Percentiles rank a stretch among this genome's conserved stretches.
phyloP scores from a whole-genome alignment of 2,888 invertebrate species.

The Crocallis elinguaria region DNA sequence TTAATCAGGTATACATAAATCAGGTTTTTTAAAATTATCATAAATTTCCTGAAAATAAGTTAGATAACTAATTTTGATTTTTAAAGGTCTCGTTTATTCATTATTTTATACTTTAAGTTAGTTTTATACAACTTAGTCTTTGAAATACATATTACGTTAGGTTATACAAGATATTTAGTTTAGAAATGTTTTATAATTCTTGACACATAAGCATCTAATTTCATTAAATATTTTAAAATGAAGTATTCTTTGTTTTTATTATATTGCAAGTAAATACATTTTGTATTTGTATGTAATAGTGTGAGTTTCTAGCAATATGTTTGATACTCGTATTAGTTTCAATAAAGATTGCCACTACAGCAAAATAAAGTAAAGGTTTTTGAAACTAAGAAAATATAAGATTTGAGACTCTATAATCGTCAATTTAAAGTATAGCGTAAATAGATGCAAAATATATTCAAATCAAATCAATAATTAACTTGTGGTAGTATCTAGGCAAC shows the following conservation, averaged over 20 bases:
- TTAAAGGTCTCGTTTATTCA: constrained; percentile 22
- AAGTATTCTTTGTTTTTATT: background rate
- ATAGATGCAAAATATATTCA: background rate
- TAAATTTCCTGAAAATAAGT: constrained; percentile 1
- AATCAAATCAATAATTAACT: background rate
- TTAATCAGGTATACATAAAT: background rate
- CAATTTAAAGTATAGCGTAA: background rate
- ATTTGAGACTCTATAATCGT: background rate
- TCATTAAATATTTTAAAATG: background rate
- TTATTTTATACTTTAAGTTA: constrained; percentile 10
- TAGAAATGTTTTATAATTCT: background rate
- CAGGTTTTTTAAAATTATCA: background rate
- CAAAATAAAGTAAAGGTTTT: too few relatives aligned
- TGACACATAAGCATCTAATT: background rate
- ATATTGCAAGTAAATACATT: too few relatives aligned
- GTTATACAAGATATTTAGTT: constrained; percentile 4
- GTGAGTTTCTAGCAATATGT: too few relatives aligned
- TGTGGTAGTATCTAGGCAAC: background rate
- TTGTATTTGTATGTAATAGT: too few relatives aligned
- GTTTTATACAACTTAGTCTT: constrained; percentile 9
- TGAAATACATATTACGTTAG: background rate
- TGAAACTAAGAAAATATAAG: background rate
- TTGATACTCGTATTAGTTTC: too few relatives aligned
- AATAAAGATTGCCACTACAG: too few relatives aligned
- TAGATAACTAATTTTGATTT: constrained; percentile 6